Evolutionary conservation across 2,888 invertebrate genomes (phyloP).

Genomic region (Platycheirus albimanus): DNA sequence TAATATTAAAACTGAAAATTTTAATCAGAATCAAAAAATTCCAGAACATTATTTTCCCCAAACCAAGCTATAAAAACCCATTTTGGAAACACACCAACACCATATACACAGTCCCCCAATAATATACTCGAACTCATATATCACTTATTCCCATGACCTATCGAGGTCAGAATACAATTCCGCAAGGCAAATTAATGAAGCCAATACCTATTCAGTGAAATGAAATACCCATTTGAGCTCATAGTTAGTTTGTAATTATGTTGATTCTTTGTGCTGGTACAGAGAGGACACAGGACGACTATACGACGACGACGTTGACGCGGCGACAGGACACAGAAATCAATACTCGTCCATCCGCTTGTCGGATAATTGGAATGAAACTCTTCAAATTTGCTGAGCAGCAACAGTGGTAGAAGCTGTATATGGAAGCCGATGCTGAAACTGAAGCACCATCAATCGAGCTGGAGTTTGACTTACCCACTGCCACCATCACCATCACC

Average conservation of each 20-base stretch:
- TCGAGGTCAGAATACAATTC: constrained; percentile 51
- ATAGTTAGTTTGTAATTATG: constrained; percentile 65
- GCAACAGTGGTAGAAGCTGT: constrained; percentile 20
- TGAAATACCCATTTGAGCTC: constrained; percentile 59
- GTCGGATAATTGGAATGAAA: constrained; percentile 67
- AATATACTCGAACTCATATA: background rate
- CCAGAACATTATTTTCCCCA: constrained; percentile 17
- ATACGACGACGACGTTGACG: too few species aligned
- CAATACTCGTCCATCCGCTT: constrained; percentile 61
- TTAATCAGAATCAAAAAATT: constrained; percentile 44
- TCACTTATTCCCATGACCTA: constrained; percentile 18
- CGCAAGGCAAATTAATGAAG: constrained; percentile 66
- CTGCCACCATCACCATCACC: too few species aligned
- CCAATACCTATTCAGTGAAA: constrained; percentile 60
- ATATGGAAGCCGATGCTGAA: background rate
- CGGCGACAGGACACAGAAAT: constrained; percentile 58
- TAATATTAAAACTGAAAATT: constrained; percentile 54
- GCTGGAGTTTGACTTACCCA: constrained; percentile 13
- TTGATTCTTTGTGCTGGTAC: constrained; percentile 50
- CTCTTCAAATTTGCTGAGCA: constrained; percentile 63
- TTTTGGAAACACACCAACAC: too few species aligned
- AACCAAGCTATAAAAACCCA: too few species aligned
- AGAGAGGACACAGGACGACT: background rate
- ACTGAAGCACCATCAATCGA: constrained; percentile 48
- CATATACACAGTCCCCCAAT: too few species aligned